Conservation (phyloP, 2,888 invertebrate genomes). For the Kuschelorhynchus macadamiae region DNA sequence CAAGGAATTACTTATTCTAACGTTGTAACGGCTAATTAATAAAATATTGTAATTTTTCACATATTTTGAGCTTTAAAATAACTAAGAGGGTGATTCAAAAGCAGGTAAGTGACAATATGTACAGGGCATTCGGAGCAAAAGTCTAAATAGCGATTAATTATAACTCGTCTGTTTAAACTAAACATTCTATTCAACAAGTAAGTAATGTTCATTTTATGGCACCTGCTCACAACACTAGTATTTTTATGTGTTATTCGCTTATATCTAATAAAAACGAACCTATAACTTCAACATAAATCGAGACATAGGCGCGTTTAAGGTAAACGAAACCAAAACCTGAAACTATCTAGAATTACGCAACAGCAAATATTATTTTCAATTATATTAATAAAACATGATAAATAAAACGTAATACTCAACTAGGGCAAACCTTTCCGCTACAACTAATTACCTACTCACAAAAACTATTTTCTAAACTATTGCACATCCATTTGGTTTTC, state of each 20-base stretch:
- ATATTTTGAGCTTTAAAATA: background rate
- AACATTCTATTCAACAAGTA: conserved; percentile 3
- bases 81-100: background rate
- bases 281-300: background rate
- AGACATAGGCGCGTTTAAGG: background rate
- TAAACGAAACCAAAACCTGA: background rate
- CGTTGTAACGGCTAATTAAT: conserved; percentile 9
- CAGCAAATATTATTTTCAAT: conserved; percentile 3
- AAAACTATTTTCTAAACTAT: conserved; percentile 1
- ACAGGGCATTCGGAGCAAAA: background rate
- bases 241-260: conserved; percentile 5
- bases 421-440: conserved; percentile 2
- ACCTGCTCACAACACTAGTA: background rate
- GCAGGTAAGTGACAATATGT: background rate
- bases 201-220: background rate
- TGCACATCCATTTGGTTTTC: background rate
- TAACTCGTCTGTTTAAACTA: conserved; percentile 4
- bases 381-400: conserved; percentile 7
- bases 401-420: background rate
- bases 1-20: background rate
- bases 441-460: conserved; percentile 3
- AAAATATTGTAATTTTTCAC: conserved; percentile 5
- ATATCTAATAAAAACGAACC: background rate
- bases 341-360: background rate
- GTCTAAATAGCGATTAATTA: conserved; percentile 1